phyloP scores from a whole-genome alignment of 2,888 invertebrate genomes.

The Brassicogethes aeneus region DNA sequence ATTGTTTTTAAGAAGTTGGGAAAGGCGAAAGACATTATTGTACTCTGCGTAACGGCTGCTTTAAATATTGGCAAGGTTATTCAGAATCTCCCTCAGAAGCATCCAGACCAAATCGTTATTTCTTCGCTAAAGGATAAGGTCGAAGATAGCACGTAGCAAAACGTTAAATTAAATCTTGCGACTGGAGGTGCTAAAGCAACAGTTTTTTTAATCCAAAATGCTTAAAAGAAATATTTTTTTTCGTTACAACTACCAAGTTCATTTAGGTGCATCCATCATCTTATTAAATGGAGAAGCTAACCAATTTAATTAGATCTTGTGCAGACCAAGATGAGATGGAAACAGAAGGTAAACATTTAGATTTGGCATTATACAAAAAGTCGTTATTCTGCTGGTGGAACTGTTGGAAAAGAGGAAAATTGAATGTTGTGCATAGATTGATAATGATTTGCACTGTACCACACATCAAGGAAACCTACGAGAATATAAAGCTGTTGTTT shows the following conservation, averaged over 20 bases:
- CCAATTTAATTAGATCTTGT: neutral
- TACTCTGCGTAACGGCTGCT: neutral
- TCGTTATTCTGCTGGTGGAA: too few species aligned
- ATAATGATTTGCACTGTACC: too few species aligned
- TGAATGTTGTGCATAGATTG: too few species aligned
- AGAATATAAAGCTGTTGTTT: too few species aligned
- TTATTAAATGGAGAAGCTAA: neutral
- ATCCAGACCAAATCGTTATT: neutral
- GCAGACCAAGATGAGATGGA: too few species aligned
- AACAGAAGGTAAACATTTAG: too few species aligned
- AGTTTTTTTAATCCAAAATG: neutral
- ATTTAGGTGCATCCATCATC: too few species aligned
- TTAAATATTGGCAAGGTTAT: neutral
- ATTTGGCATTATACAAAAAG: too few species aligned
- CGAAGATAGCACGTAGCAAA: neutral
- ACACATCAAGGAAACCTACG: too few species aligned
- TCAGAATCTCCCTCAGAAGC: neutral
- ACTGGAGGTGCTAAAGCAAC: neutral
- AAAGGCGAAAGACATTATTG: neutral
- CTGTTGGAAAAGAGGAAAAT: too few species aligned
- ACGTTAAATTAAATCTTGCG: neutral
- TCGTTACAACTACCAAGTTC: neutral
- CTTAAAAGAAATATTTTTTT: neutral
- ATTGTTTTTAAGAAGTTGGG: neutral
- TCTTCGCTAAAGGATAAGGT: neutral